Conservation (phyloP, 2,888 invertebrate species). For the Acleris laterana region DNA sequence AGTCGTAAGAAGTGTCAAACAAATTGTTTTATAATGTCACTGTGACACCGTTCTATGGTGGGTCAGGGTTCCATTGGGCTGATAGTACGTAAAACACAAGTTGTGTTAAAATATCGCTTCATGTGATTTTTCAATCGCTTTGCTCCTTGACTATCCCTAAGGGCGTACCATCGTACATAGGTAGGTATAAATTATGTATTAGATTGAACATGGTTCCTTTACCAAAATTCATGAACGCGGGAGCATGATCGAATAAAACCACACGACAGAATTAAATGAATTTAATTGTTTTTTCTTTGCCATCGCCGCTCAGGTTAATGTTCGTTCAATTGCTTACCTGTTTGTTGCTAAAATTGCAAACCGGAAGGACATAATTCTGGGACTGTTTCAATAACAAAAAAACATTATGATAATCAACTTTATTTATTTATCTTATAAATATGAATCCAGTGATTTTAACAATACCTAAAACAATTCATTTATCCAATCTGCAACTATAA, state of each 20-base stretch:
- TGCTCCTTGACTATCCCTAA: slow-evolving; percentile 15
- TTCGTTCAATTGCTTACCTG: no score
- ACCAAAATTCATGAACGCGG: not conserved
- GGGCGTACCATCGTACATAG: not conserved
- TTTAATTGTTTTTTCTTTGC: no score
- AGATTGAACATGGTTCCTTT: not conserved
- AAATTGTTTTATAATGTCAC: no score
- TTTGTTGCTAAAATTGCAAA: not conserved
- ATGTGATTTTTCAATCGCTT: not conserved
- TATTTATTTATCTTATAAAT: slow-evolving; percentile 4
- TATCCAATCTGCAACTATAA: no score
- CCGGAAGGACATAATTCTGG: not conserved
- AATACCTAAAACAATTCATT: no score
- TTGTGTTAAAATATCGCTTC: no score
- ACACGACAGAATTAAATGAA: not conserved
- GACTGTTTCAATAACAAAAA: slow-evolving; percentile 12
- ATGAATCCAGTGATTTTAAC: not conserved
- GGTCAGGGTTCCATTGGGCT: no score
- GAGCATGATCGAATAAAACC: slow-evolving; percentile 4
- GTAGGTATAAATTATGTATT: slow-evolving; percentile 27
- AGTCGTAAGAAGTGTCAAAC: no score
- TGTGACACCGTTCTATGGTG: no score
- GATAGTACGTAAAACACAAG: no score
- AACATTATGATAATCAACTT: not conserved
- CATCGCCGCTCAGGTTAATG: no score